Base-by-base conservation (phyloP, 2,113 vertebrate species). In the Echinops telfairi region DNA sequence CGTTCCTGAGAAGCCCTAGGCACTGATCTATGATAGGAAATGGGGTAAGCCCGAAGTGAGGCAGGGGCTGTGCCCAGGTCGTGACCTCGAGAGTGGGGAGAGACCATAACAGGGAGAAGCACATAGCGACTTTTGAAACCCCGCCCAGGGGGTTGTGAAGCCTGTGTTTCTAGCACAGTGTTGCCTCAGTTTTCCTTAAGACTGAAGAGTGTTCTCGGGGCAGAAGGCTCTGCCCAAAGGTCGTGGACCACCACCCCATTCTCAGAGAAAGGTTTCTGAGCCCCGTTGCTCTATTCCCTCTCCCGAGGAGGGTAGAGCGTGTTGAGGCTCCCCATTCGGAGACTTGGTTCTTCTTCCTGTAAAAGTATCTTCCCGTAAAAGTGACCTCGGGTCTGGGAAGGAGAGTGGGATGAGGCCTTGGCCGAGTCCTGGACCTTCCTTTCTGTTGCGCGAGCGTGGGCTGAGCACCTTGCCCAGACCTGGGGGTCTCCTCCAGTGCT, bases 61-160 rank as follows among this genome's bases (percentile, higher is more conserved):
- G 94, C 80, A 16, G 81, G 64, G 40, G 89, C 91, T 70, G 87
- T 23, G n/a, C 53, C 57, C 10, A 89, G 96, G 95, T 97, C 94
- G 57, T 88, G 96, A 96, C 97, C 97, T 93, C 29, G 1, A 2
- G 31, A 82, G 75, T 33, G 38, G 3, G 60, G 78, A 68, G 40
- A 88, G 94, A 57, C 53, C 25, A 75, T 79, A 66, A 84, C 57
- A 66, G 4, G 53, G 85, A 66, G 86, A 93, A 79, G 77, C 10
- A 4, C 77, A 43, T 25, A 77, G 84, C 22, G 19, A 36, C 23
- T 86, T 43, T 38, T 60, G 60, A 77, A 75, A 47, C 97, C 97
- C 97, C 90, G 86, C 97, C 94, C 97, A 96, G 95, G 97, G 97
- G 97, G 98, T 97, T 98, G 98, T 97, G 98, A 98, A 98, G 78